phyloP scores from a whole-genome alignment of 2,888 invertebrate species.

The Eupithecia dodoneata region DNA sequence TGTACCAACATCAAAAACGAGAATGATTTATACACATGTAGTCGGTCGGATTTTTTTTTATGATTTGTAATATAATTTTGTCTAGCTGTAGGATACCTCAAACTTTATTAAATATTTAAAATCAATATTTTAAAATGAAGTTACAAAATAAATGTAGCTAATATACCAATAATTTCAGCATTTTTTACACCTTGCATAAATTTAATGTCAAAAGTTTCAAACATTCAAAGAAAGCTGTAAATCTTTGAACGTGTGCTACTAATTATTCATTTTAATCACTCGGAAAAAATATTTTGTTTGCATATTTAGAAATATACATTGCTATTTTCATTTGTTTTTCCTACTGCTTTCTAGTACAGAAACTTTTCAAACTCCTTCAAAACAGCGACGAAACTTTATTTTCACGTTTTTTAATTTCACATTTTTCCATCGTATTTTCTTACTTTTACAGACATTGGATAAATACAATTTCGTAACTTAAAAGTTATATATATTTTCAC shows the following conservation, averaged over 20 bases:
- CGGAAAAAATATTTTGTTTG: neutral
- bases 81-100: neutral
- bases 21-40: too few relatives aligned
- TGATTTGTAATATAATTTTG: neutral
- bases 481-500: slow-evolving; percentile 11
- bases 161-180: neutral
- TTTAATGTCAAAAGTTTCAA: neutral
- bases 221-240: neutral
- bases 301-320: neutral
- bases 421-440: neutral
- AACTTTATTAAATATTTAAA: neutral
- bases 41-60: too few relatives aligned
- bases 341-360: neutral
- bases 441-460: neutral
- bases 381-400: neutral
- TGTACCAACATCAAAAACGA: too few relatives aligned
- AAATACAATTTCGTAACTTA: neutral
- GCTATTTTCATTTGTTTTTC: neutral
- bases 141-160: neutral
- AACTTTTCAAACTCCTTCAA: neutral
- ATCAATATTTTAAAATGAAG: neutral
- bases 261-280: neutral
- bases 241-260: neutral
- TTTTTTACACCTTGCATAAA: neutral
- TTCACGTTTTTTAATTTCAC: neutral